These are phyloP conservation scores for Dolichoris vasculosae DNA, from an alignment of 1,140 invertebrate species.

Conservation along the genomic window DNA sequence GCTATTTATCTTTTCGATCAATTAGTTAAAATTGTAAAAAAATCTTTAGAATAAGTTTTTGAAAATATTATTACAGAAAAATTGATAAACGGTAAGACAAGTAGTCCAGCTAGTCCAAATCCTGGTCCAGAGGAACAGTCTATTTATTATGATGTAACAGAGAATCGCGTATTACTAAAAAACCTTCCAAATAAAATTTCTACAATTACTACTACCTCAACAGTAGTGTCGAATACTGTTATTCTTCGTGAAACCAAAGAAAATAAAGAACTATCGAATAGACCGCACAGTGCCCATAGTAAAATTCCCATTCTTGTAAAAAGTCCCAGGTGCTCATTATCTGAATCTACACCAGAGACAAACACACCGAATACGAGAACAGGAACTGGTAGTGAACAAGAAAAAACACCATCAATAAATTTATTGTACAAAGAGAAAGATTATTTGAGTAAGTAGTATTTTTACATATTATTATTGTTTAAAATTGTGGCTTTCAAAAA, in stretches of 20 bases:
- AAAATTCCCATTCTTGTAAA: constrained; percentile 74
- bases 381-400: constrained; percentile 63
- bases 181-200: constrained; percentile 59
- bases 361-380: constrained; percentile 66
- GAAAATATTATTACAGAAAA: constrained; percentile 62
- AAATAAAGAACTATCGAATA: constrained; percentile 62
- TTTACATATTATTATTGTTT: neutral
- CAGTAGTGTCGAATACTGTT: constrained; percentile 57
- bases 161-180: constrained; percentile 69
- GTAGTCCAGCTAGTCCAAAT: constrained; percentile 75
- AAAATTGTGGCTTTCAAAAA: constrained; percentile 3
- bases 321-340: constrained; percentile 72
- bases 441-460: constrained; percentile 61
- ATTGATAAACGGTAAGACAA: constrained; percentile 72
- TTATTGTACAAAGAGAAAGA: constrained; percentile 66
- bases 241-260: constrained; percentile 66
- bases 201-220: constrained; percentile 52
- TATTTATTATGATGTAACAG: constrained; percentile 80
- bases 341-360: constrained; percentile 70
- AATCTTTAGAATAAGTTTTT: neutral
- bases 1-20: neutral
- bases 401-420: constrained; percentile 59
- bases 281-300: constrained; percentile 67
- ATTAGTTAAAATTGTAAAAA: neutral
- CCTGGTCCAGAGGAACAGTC: constrained; percentile 77